Evolutionary conservation across 2,888 invertebrate species (phyloP).

Genomic region (Cecidostiba fungosa): DNA sequence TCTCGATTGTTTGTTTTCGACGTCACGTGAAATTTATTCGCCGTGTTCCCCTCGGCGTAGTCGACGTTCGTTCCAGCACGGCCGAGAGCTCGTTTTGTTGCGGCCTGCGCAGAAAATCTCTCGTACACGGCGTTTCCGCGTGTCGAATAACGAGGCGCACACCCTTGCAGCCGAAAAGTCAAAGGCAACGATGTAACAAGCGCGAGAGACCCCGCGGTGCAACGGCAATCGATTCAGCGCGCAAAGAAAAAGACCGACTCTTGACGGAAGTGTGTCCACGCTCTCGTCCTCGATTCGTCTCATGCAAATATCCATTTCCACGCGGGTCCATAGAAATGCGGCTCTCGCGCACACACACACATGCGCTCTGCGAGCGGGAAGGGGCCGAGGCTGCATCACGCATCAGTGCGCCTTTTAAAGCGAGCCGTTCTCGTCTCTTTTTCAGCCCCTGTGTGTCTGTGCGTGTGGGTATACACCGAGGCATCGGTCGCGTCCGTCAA

Average conservation of each 20-base stretch:
- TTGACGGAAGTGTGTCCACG: conserved; percentile 23
- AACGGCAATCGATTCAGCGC: conserved; percentile 17
- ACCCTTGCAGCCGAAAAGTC: not conserved
- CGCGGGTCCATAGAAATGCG: conserved; percentile 42
- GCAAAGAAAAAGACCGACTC: conserved; percentile 18
- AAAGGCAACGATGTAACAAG: not conserved
- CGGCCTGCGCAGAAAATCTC: not conserved
- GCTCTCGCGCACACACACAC: conserved; percentile 40
- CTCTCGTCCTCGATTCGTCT: conserved; percentile 41
- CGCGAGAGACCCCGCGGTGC: not conserved
- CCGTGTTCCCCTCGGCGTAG: not conserved
- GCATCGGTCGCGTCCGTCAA: conserved; percentile 30
- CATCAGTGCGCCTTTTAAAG: conserved; percentile 78
- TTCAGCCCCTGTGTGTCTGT: conserved; percentile 5
- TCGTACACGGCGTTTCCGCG: not conserved
- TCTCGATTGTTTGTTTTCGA: not conserved
- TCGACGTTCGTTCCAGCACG: conserved; percentile 10
- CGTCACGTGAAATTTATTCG: conserved; percentile 12
- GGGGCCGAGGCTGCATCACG: conserved; percentile 67
- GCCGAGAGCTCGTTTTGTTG: not conserved
- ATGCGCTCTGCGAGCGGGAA: not conserved
- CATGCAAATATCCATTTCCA: conserved; percentile 56
- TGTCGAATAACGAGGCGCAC: not conserved
- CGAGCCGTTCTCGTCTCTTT: conserved; percentile 66
- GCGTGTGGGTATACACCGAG: conserved; percentile 5